These are phyloP conservation scores for Phalacrocorax pelagicus DNA, from an alignment of 2,113 vertebrate genomes.

Conservation along the genomic window DNA sequence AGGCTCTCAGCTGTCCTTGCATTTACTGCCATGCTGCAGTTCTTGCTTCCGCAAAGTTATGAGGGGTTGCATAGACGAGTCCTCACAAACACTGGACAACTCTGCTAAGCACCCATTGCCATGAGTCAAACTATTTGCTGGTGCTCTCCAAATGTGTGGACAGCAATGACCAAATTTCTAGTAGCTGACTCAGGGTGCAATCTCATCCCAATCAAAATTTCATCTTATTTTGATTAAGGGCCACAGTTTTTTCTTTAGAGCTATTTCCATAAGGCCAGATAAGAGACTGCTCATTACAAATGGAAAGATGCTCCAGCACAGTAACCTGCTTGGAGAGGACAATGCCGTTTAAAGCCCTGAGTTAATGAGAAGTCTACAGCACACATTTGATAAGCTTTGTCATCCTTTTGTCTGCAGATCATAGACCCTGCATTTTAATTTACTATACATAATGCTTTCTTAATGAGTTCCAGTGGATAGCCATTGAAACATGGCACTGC, in stretches of 20 bases:
- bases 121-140: not conserved
- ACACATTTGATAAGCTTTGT: slow-evolving; percentile 77
- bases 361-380: slow-evolving; percentile 78
- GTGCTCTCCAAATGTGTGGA: not conserved
- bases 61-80: not conserved
- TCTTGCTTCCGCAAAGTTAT: not conserved
- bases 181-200: not conserved
- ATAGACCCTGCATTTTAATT: slow-evolving; percentile 80
- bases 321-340: slow-evolving; percentile 62
- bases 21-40: not conserved
- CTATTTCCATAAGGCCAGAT: slow-evolving; percentile 1
- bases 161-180: not conserved
- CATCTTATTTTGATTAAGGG: not conserved
- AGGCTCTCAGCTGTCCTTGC: fast-evolving
- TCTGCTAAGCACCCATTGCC: not conserved
- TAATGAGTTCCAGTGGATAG: slow-evolving; percentile 80
- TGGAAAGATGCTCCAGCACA: not conserved
- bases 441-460: slow-evolving; percentile 79
- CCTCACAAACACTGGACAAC: fast-evolving
- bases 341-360: slow-evolving; percentile 58
- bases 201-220: not conserved
- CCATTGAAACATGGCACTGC: slow-evolving; percentile 75
- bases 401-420: slow-evolving; percentile 80
- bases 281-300: slow-evolving; percentile 48
- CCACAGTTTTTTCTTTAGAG: slow-evolving; percentile 5